Evolutionary conservation across 2,113 vertebrate species (phyloP).

Genomic region (Cyprinodon tularosa): DNA sequence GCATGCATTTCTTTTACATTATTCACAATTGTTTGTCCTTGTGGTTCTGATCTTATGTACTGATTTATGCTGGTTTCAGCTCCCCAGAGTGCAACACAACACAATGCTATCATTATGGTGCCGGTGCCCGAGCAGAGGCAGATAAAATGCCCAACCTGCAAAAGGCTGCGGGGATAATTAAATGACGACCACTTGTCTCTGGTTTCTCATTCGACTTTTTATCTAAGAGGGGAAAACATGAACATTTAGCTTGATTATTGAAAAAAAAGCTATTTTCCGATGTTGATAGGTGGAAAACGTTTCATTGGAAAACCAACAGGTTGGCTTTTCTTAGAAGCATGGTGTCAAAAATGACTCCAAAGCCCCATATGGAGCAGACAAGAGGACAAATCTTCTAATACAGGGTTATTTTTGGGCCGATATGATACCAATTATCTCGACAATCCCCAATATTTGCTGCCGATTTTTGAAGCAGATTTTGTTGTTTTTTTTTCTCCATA

Average conservation of each 20-base stretch:
- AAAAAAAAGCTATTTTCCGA: not conserved
- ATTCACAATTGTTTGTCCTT: slow-evolving; percentile 28
- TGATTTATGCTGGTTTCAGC: not conserved
- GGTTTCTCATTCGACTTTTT: not conserved
- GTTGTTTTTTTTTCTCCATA: too few relatives aligned
- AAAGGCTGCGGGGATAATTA: slow-evolving; percentile 1
- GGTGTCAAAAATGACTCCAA: too few relatives aligned
- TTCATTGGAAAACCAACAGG: too few relatives aligned
- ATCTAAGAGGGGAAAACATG: not conserved
- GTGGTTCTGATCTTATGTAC: slow-evolving; percentile 22
- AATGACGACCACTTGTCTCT: too few relatives aligned
- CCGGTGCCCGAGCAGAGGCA: not conserved
- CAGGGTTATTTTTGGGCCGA: too few relatives aligned
- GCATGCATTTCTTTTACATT: not conserved
- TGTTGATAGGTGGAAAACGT: not conserved
- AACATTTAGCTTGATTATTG: too few relatives aligned
- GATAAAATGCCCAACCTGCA: not conserved
- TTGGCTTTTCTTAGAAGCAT: too few relatives aligned
- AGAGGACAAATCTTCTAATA: too few relatives aligned
- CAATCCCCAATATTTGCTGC: too few relatives aligned
- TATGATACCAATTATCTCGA: too few relatives aligned
- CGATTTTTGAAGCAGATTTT: too few relatives aligned
- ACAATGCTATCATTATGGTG: slow-evolving; percentile 25
- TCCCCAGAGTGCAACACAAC: not conserved
- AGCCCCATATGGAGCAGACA: too few relatives aligned